These are phyloP conservation scores for Cryptocephalus moraei DNA, from an alignment of 2,888 invertebrate genomes.

Conservation along the genomic window DNA sequence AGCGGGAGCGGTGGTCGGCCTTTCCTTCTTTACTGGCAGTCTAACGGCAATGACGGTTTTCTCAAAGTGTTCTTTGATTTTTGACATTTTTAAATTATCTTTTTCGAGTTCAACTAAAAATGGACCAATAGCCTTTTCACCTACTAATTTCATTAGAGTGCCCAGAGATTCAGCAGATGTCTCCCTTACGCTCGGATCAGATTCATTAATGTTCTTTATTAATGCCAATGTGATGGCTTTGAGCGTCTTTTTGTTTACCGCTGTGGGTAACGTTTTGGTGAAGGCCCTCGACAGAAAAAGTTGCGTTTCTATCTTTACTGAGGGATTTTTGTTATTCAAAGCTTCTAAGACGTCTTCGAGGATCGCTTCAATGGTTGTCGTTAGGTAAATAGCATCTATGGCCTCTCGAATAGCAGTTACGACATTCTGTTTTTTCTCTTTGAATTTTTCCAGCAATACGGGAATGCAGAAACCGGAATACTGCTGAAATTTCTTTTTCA, in stretches of 20 bases:
- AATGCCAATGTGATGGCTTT: slow-evolving; percentile 72
- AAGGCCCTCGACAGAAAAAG: slow-evolving; percentile 77
- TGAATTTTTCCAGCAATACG: slow-evolving; percentile 87
- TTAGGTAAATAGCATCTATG: slow-evolving; percentile 76
- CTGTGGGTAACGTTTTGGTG: slow-evolving; percentile 66
- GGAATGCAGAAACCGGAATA: slow-evolving; percentile 72
- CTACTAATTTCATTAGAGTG: slow-evolving; percentile 85
- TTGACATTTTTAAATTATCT: slow-evolving; percentile 83
- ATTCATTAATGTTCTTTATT: slow-evolving; percentile 67
- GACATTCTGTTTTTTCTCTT: slow-evolving; percentile 91
- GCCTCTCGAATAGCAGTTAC: slow-evolving; percentile 80
- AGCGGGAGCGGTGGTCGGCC: slow-evolving; percentile 44
- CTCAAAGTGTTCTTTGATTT: slow-evolving; percentile 88
- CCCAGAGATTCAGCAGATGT: slow-evolving; percentile 89
- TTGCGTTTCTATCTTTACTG: slow-evolving; percentile 79
- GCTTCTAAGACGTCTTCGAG: slow-evolving; percentile 79
- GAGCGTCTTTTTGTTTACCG: slow-evolving; percentile 80
- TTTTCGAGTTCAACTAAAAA: slow-evolving; percentile 84
- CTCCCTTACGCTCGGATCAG: slow-evolving; percentile 86
- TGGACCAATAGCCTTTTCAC: slow-evolving; percentile 80
- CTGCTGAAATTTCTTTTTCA: slow-evolving; percentile 77
- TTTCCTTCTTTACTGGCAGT: slow-evolving; percentile 52
- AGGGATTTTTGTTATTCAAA: slow-evolving; percentile 84
- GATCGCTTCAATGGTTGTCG: slow-evolving; percentile 72
- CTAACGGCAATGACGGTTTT: slow-evolving; percentile 82